A percentile compares a stretch with the other conserved stretches of the same genome.
Evolutionary conservation across 2,888 invertebrate species (phyloP).

Genomic region (Pimpla rufipes): DNA sequence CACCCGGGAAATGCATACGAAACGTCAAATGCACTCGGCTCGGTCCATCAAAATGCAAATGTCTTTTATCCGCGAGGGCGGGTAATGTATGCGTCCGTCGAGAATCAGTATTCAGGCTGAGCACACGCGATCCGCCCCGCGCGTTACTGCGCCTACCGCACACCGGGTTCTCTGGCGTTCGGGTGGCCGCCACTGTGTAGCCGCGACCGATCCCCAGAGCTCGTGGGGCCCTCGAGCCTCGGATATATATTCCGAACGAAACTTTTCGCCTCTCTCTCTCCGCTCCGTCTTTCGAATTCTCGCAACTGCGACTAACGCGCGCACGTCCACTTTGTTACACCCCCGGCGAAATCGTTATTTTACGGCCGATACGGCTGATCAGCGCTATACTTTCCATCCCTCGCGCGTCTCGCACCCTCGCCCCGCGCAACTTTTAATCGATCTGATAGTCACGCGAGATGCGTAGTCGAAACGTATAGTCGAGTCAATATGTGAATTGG

Average conservation of each 20-base stretch:
- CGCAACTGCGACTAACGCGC: slow-evolving; percentile 35
- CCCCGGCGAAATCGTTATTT: slow-evolving; percentile 76
- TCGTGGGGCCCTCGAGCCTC: slow-evolving; percentile 36
- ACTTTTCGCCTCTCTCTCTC: slow-evolving; percentile 23
- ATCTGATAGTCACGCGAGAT: slow-evolving; percentile 34
- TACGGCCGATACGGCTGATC: slow-evolving; percentile 71
- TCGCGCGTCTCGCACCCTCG: slow-evolving; percentile 8
- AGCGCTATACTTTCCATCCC: slow-evolving; percentile 44
- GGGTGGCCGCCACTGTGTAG: slow-evolving; percentile 47
- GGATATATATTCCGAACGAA: slow-evolving; percentile 43
- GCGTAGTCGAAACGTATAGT: background rate
- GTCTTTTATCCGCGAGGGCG: slow-evolving; percentile 80
- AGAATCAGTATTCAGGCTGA: slow-evolving; percentile 82
- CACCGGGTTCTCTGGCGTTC: slow-evolving; percentile 39
- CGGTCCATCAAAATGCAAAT: slow-evolving; percentile 84
- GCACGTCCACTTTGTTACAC: slow-evolving; percentile 70
- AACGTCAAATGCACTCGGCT: slow-evolving; percentile 83
- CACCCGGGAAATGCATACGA: slow-evolving; percentile 79
- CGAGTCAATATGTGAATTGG: slow-evolving; percentile 6
- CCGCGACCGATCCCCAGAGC: slow-evolving; percentile 55
- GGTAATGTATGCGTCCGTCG: slow-evolving; percentile 82
- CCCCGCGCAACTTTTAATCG: slow-evolving; percentile 1
- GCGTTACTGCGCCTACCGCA: slow-evolving; percentile 72
- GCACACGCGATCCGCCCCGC: slow-evolving; percentile 79
- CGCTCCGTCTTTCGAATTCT: slow-evolving; percentile 23